Conservation (phyloP, 1,140 invertebrate species). For the Pararge aegeria region DNA sequence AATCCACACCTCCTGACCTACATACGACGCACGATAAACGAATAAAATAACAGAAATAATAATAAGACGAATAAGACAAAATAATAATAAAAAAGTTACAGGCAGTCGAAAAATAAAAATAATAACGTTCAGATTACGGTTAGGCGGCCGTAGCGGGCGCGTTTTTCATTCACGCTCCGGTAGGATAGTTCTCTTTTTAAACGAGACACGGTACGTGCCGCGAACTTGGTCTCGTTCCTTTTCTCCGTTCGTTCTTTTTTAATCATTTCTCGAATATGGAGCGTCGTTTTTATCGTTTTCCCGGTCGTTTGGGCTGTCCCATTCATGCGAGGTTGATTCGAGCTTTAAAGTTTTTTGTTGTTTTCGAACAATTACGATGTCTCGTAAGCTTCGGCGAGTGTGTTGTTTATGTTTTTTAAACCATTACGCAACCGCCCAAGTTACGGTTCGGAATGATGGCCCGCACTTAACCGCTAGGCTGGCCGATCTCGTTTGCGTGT, state of each 20-base stretch:
- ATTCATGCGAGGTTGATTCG: conserved; percentile 48
- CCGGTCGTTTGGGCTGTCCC: conserved; percentile 49
- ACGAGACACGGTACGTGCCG: conserved; percentile 66
- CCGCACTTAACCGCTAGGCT: conserved; percentile 9
- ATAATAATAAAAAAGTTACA: conserved; percentile 61
- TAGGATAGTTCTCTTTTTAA: conserved; percentile 75
- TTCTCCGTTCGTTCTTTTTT: conserved; percentile 61
- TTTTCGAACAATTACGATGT: conserved; percentile 63
- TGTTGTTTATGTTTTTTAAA: conserved; percentile 55
- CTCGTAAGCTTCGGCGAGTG: conserved; percentile 40
- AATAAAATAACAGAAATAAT: conserved; percentile 62
- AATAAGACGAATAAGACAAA: conserved; percentile 47
- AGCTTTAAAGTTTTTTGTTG: conserved; percentile 43
- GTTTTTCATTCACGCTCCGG: conserved; percentile 75
- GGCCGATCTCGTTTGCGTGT: not conserved
- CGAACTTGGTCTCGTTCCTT: conserved; percentile 52
- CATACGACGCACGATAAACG: conserved; percentile 64
- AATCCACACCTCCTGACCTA: conserved; percentile 67
- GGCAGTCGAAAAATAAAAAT: conserved; percentile 65
- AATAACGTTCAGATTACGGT: conserved; percentile 74
- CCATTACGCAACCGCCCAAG: conserved; percentile 33
- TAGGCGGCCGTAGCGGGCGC: conserved; percentile 51
- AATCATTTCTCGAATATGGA: conserved; percentile 78
- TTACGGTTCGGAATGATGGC: conserved; percentile 34
- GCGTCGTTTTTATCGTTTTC: conserved; percentile 75